These are phyloP conservation scores for Rallus crepitans DNA, from an alignment of 2,797 vertebrate species.

Conservation along the genomic window DNA sequence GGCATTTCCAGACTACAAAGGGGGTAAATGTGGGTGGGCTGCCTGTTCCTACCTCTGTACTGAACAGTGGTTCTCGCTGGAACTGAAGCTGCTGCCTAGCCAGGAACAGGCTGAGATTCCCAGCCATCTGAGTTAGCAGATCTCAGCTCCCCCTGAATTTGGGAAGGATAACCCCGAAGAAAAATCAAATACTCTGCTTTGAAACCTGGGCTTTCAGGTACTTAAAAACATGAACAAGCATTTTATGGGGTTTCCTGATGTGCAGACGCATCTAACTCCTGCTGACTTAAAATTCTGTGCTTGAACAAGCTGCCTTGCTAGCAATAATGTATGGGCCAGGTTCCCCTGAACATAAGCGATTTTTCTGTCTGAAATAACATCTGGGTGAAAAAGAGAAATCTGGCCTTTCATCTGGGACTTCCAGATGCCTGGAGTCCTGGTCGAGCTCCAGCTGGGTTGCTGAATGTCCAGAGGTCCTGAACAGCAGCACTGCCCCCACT, in stretches of 20 bases:
- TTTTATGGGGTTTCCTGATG: slow-evolving; percentile 21
- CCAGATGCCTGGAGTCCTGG: background rate
- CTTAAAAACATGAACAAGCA: slow-evolving; percentile 2
- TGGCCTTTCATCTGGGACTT: background rate
- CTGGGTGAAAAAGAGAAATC: slow-evolving; percentile 25
- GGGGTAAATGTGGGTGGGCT: background rate
- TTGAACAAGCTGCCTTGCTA: slow-evolving; percentile 11
- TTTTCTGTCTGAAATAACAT: slow-evolving; percentile 23
- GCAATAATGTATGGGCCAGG: background rate
- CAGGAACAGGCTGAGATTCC: background rate
- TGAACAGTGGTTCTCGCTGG: background rate
- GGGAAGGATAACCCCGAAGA: background rate
- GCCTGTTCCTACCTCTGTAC: background rate
- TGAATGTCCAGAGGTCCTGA: background rate
- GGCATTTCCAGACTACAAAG: background rate
- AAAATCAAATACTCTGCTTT: background rate
- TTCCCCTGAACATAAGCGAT: background rate
- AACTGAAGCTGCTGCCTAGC: background rate
- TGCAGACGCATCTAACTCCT: background rate
- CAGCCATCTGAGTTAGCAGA: background rate
- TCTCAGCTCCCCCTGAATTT: background rate
- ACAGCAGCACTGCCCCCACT: background rate
- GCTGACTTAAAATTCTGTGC: slow-evolving; percentile 29
- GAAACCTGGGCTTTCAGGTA: background rate
- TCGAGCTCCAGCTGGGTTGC: background rate